Conservation (phyloP, 2,113 vertebrate species). For the Trogon surrucura region DNA sequence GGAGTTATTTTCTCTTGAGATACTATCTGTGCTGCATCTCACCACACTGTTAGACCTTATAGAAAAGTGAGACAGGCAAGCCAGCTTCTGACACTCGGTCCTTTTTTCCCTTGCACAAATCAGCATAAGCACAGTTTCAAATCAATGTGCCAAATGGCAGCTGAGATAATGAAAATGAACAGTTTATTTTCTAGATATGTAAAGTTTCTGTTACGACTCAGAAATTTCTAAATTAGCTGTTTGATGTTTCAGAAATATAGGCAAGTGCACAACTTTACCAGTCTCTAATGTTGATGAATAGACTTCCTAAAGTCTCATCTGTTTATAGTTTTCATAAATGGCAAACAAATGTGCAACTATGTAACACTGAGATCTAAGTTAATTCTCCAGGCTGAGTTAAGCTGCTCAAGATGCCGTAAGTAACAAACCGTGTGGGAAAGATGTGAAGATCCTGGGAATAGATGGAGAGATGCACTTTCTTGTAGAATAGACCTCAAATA, state of each 20-base stretch:
- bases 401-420: not conserved
- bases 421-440: not conserved
- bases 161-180: not conserved
- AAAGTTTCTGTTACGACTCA: not conserved
- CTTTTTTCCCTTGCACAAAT: not conserved
- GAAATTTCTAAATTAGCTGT: not conserved
- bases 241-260: not conserved
- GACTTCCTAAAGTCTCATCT: not conserved
- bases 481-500: not conserved
- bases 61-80: not conserved
- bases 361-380: not conserved
- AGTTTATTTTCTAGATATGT: not conserved
- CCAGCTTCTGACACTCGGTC: not conserved
- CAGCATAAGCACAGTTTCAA: not conserved
- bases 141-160: not conserved
- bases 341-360: slow-evolving; percentile 10
- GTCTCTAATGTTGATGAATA: not conserved
- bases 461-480: not conserved
- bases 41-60: not conserved
- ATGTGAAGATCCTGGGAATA: not conserved
- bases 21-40: not conserved
- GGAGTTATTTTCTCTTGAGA: not conserved
- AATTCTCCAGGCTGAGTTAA: not conserved
- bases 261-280: not conserved
- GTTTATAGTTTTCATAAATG: not conserved